Evolutionary conservation across 2,888 invertebrate genomes (phyloP), one percentile per base, ranked within the genome.

Genomic region (Zhengitettix transpicula): DNA sequence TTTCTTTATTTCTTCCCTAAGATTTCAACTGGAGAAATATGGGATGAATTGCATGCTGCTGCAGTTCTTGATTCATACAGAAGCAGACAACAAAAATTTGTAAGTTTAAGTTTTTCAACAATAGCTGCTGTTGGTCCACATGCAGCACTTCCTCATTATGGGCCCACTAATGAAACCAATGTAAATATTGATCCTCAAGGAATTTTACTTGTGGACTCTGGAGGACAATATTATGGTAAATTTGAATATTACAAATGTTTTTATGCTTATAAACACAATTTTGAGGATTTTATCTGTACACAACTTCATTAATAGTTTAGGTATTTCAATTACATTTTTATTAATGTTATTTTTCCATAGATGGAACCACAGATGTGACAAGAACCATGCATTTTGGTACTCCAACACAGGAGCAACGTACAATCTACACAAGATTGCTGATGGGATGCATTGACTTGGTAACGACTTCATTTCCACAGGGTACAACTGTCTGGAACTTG

Each of bases 281-380:
- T 28, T 28, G 28, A 28, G 2, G 7, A 28, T 2, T n/a, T 28
- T 28, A 28, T 2, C 28, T 28, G 28, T 7, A 28, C 3, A 7
- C 2, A 5, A 5, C 28, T 28, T 7, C 2, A 28, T 28, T 28
- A 28, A 5, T 28, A 28, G 28, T 28, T 28, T 28, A 28, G 7
- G 28, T 7, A 28, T 28, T 28, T 5, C 2, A 28, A 28, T 5
- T 28, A 5, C 7, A 28, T 28, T 28, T 28, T 28, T 28, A 28
- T 28, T 28, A 28, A 28, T 28, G 2, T 5, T 28, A 28, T 28
- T 28, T 28, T 28, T 28, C n/a, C n/a, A 7, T 72, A 66, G 80
- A 81, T 71, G 82, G 82, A 14, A 83, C 82, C 0, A 82, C 82
- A 9, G 82, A 82, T 68, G 78, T 81, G 1, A 82, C 83, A 10